Percentiles rank a stretch among this genome's conserved stretches.
phyloP scores from a whole-genome alignment of 2,888 invertebrate genomes.

The Stictocephala bisonia region DNA sequence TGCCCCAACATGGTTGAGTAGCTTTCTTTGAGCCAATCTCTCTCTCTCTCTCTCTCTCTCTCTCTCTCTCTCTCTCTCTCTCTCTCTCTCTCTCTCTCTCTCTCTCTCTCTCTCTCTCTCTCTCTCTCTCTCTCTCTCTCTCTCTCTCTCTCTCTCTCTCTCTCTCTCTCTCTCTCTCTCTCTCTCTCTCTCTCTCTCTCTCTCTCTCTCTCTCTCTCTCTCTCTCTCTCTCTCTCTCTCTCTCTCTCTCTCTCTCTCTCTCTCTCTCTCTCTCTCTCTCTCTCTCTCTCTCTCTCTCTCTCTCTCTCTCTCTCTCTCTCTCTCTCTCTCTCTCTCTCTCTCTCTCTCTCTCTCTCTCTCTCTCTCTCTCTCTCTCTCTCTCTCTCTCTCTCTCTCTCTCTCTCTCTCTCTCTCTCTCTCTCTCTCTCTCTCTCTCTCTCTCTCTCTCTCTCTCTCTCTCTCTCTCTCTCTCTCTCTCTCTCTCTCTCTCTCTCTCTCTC shows the following conservation, averaged over 20 bases:
- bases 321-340: neutral
- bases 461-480: neutral
- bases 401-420: constrained; percentile 37
- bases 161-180: constrained; percentile 46
- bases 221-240: constrained; percentile 35
- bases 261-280: constrained; percentile 42
- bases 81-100: constrained; percentile 35
- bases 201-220: constrained; percentile 49
- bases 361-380: constrained; percentile 35
- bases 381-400: constrained; percentile 21
- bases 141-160: constrained; percentile 45
- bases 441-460: constrained; percentile 7
- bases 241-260: constrained; percentile 47
- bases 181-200: constrained; percentile 37
- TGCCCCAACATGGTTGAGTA: too few species aligned
- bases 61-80: constrained; percentile 49
- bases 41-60: constrained; percentile 19
- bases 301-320: constrained; percentile 4
- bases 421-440: constrained; percentile 17
- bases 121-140: constrained; percentile 42
- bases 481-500: neutral
- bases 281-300: constrained; percentile 38
- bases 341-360: neutral
- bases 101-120: constrained; percentile 47
- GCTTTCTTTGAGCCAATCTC: neutral